Conservation (phyloP, 2,797 vertebrate species). For the Cryptoblepharus egeriae region DNA sequence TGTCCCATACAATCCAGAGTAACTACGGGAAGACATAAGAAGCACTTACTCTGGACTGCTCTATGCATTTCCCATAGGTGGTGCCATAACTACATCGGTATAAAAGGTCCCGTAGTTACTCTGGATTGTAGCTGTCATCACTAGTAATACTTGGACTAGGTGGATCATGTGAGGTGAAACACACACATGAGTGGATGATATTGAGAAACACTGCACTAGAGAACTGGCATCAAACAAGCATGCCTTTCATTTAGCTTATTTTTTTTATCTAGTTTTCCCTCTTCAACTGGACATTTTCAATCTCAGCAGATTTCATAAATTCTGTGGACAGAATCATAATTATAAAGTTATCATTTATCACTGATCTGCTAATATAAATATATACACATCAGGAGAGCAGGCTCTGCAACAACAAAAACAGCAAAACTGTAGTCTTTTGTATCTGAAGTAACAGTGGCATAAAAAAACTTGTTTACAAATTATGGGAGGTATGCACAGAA, state of each 20-base stretch:
- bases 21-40: no score
- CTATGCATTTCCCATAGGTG: no score
- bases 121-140: no score
- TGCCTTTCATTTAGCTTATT: constrained; percentile 57
- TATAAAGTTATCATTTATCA: no score
- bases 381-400: neutral
- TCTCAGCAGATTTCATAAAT: constrained; percentile 49
- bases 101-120: no score
- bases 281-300: constrained; percentile 28
- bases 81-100: no score
- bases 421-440: neutral
- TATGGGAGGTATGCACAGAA: constrained; percentile 43
- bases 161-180: no score
- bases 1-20: no score
- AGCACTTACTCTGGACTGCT: no score
- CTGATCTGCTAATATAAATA: neutral
- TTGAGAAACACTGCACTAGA: no score
- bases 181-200: no score
- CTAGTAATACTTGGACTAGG: no score
- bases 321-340: constrained; percentile 41
- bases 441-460: constrained; percentile 38
- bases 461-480: constrained; percentile 42
- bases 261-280: constrained; percentile 21
- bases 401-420: neutral
- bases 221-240: constrained; percentile 14